phyloP scores from a whole-genome alignment of 2,888 invertebrate species.

The Cephalotes varians region DNA sequence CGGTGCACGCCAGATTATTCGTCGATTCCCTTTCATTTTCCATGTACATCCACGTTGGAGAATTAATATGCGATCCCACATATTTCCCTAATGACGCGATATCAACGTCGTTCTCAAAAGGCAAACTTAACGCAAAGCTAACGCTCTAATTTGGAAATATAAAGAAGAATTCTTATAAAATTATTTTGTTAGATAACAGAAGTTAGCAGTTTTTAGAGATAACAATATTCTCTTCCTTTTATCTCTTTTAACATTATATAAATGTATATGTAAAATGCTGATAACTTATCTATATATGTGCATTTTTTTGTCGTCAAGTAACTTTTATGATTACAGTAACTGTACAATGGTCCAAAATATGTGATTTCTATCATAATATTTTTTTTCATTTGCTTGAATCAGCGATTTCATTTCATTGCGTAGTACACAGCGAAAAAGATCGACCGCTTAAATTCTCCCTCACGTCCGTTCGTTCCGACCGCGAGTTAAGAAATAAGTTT shows the following conservation, averaged over 20 bases:
- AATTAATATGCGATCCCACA: slow-evolving; percentile 68
- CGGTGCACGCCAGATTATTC: slow-evolving; percentile 51
- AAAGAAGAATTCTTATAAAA: not conserved
- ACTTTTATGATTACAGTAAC: not conserved
- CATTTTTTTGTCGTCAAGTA: not conserved
- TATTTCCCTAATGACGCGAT: slow-evolving; percentile 50
- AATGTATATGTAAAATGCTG: not conserved
- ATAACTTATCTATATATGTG: too few species aligned
- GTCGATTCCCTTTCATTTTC: slow-evolving; percentile 68
- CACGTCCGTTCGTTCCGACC: slow-evolving; percentile 70
- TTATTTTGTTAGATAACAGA: not conserved
- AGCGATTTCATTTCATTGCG: slow-evolving; percentile 9
- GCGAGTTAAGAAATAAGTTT: slow-evolving; percentile 73
- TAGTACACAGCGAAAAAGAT: slow-evolving; percentile 31
- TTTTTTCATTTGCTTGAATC: not conserved
- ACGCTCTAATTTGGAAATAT: slow-evolving; percentile 1
- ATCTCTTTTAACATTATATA: not conserved
- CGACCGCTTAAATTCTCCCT: slow-evolving; percentile 70
- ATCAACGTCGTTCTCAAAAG: slow-evolving; percentile 23
- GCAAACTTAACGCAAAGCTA: not conserved
- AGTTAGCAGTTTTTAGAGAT: not conserved
- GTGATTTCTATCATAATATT: not conserved
- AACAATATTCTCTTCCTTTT: not conserved
- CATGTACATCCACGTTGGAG: slow-evolving; percentile 37
- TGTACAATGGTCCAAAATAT: not conserved